Percentiles rank a stretch among this genome's conserved stretches.
Evolutionary conservation across 2,113 vertebrate species (phyloP).

Genomic region (Ammodytes marinus): DNA sequence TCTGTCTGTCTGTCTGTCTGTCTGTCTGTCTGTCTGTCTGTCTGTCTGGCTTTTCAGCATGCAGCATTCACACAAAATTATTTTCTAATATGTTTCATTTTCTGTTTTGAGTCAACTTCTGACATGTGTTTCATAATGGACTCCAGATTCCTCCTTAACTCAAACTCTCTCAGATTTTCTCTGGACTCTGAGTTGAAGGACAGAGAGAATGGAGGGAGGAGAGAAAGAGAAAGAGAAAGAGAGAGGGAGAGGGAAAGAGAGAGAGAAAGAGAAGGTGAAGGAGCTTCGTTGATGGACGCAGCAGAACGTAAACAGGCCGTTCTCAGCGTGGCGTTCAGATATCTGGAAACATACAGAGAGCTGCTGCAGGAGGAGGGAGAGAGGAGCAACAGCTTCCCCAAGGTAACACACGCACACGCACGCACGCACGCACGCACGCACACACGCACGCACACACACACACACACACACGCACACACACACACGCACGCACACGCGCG

Average conservation of each 20-base stretch:
- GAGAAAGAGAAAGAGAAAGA: slow-evolving; percentile 1
- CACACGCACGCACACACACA: not conserved
- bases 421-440: not conserved
- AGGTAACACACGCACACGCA: slow-evolving; percentile 81
- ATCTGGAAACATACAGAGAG: slow-evolving; percentile 95
- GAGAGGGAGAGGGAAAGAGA: slow-evolving; percentile 39
- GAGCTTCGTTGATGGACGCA: slow-evolving; percentile 59
- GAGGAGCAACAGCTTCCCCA: slow-evolving; percentile 89
- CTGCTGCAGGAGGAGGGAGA: slow-evolving; percentile 94
- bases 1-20: too few species aligned
- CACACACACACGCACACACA: not conserved
- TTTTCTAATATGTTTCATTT: not conserved
- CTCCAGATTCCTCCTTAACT: slow-evolving; percentile 65
- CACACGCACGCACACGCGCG: not conserved
- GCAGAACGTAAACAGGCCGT: slow-evolving; percentile 90
- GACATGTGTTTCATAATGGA: not conserved
- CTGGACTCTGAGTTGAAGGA: slow-evolving; percentile 35
- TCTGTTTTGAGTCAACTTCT: not conserved
- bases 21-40: too few species aligned
- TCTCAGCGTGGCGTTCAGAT: slow-evolving; percentile 91
- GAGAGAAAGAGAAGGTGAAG: slow-evolving; percentile 51
- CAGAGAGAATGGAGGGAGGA: slow-evolving; percentile 47
- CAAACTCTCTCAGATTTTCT: slow-evolving; percentile 69
- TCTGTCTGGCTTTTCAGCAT: too few species aligned
- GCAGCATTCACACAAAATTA: not conserved